Percentiles rank a stretch among this genome's conserved stretches.
Evolutionary conservation across 2,113 vertebrate species (phyloP).

Genomic region (Verasper variegatus): DNA sequence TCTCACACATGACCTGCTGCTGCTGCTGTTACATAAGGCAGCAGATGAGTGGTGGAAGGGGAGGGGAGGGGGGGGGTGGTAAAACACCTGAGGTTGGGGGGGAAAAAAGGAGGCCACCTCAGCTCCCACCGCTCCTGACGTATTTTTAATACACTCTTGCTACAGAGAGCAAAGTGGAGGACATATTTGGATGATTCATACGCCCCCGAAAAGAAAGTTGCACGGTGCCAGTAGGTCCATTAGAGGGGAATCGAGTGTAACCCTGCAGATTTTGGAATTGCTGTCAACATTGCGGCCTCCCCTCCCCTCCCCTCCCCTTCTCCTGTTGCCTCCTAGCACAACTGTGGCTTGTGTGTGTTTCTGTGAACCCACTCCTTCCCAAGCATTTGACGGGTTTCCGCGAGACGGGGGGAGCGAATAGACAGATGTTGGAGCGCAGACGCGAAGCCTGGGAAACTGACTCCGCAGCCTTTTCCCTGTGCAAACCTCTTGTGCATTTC

Average conservation of each 20-base stretch:
- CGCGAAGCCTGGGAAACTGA: neutral
- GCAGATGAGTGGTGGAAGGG: conserved; percentile 28
- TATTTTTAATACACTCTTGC: neutral
- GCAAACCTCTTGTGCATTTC: neutral
- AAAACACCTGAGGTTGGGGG: conserved; percentile 1
- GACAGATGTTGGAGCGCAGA: conserved; percentile 34
- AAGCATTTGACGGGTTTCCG: conserved; percentile 24
- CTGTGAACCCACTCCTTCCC: conserved; percentile 2
- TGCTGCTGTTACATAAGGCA: conserved; percentile 68
- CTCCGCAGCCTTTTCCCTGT: neutral
- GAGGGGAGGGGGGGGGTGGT: neutral
- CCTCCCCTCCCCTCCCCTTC: neutral
- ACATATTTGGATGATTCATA: neutral
- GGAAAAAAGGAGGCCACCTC: neutral
- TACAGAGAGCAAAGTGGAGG: neutral
- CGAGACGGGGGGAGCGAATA: conserved; percentile 15
- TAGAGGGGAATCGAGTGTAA: neutral
- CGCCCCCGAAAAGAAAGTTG: neutral
- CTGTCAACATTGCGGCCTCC: conserved; percentile 7
- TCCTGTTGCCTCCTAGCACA: conserved; percentile 12
- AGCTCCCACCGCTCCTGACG: too few species aligned
- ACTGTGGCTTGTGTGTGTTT: conserved; percentile 18
- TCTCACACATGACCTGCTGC: conserved; percentile 56
- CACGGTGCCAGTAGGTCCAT: conserved; percentile 20
- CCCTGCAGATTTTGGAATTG: conserved; percentile 4